Percentiles rank a stretch among this genome's conserved stretches.
phyloP scores from a whole-genome alignment of 2,888 invertebrate species.

The Lasioglossum lativentre region DNA sequence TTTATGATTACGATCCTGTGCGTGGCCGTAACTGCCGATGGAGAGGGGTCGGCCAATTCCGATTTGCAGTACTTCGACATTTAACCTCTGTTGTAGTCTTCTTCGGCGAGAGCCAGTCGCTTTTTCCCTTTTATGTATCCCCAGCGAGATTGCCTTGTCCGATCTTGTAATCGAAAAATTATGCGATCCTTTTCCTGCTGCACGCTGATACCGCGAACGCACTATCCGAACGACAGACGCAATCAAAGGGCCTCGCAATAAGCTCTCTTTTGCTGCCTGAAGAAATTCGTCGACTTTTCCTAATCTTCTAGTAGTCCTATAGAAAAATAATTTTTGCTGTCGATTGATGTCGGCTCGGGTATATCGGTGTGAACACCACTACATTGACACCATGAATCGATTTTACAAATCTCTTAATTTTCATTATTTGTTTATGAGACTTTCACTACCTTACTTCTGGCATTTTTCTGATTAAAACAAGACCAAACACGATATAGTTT shows the following conservation, averaged over 20 bases:
- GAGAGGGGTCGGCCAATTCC: neutral
- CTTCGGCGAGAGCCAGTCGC: neutral
- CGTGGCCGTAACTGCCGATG: neutral
- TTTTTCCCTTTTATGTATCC: neutral
- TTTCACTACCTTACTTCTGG: too few relatives aligned
- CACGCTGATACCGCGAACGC: neutral
- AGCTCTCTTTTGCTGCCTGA: neutral
- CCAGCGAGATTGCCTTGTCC: conserved; percentile 1
- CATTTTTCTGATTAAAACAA: too few relatives aligned
- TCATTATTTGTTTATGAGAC: too few relatives aligned
- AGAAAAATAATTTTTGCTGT: too few relatives aligned
- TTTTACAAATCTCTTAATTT: too few relatives aligned
- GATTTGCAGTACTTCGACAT: neutral
- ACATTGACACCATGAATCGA: too few relatives aligned
- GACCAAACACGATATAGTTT: too few relatives aligned
- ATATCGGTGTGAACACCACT: too few relatives aligned
- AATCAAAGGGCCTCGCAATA: neutral
- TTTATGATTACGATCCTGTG: neutral
- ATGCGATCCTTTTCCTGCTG: neutral
- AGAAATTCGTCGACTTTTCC: too few relatives aligned
- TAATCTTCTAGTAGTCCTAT: too few relatives aligned
- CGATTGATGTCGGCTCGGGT: too few relatives aligned
- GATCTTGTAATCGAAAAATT: conserved; percentile 1
- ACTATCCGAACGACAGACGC: neutral
- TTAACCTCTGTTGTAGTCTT: neutral